Evolutionary conservation across 2,888 invertebrate species (phyloP).

Genomic region (Scaptomyza caliginosa): DNA sequence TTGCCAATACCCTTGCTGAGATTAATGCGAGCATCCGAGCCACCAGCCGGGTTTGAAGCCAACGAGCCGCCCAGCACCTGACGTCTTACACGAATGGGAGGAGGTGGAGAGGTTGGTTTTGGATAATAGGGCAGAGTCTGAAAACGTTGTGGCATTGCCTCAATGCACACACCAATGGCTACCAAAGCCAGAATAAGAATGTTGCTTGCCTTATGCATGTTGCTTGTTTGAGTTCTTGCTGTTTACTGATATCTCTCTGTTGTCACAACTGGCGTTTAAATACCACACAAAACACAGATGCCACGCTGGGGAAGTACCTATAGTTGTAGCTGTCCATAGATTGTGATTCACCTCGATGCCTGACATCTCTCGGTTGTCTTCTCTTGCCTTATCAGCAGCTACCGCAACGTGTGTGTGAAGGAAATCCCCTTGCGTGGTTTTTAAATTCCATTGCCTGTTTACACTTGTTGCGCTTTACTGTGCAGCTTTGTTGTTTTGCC

Average conservation of each 20-base stretch:
- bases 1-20: conserved; percentile 71
- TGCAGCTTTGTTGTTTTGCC: background rate
- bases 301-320: conserved; percentile 40
- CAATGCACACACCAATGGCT: conserved; percentile 46
- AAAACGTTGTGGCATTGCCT: conserved; percentile 53
- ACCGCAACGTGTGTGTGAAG: conserved; percentile 1
- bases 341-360: conserved; percentile 41
- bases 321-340: background rate
- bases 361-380: conserved; percentile 8
- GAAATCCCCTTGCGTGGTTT: conserved; percentile 28
- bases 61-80: conserved; percentile 69
- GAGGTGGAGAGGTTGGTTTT: conserved; percentile 24
- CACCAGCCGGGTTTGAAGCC: conserved; percentile 73
- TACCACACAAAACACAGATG: conserved; percentile 16
- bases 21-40: conserved; percentile 67
- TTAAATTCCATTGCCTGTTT: background rate
- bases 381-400: conserved; percentile 17
- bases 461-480: conserved; percentile 18
- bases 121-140: conserved; percentile 58
- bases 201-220: conserved; percentile 55
- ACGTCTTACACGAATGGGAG: conserved; percentile 53
- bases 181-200: conserved; percentile 53
- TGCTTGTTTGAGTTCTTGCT: conserved; percentile 17
- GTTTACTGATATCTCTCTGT: conserved; percentile 45
- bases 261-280: conserved; percentile 32